phyloP scores from a whole-genome alignment of 2,113 vertebrate species.

The Smithornis capensis region DNA sequence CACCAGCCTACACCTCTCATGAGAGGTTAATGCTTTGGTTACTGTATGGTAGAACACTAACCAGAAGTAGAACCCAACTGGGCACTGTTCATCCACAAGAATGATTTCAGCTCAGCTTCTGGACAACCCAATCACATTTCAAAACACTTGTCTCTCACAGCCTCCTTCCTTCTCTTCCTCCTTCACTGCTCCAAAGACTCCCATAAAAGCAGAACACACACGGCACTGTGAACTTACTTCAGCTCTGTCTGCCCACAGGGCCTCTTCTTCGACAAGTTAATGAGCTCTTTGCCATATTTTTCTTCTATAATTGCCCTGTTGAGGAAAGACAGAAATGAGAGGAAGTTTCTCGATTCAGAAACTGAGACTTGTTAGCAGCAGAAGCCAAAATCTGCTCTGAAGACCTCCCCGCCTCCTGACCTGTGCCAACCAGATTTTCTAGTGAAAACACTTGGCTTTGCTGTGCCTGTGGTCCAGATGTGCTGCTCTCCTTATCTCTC shows the following conservation, averaged over 20 bases:
- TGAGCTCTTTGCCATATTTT: slow-evolving; percentile 92
- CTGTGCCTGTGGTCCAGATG: not conserved
- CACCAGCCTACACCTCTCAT: not conserved
- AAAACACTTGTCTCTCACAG: not conserved
- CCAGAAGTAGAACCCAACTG: not conserved
- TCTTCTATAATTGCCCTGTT: slow-evolving; percentile 90
- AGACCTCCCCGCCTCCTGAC: not conserved
- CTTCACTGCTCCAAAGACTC: not conserved
- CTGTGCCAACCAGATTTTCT: not conserved
- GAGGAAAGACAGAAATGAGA: slow-evolving; percentile 8
- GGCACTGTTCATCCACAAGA: not conserved
- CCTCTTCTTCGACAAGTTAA: slow-evolving; percentile 87
- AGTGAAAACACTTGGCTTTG: not conserved
- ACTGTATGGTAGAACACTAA: not conserved
- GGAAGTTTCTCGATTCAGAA: not conserved
- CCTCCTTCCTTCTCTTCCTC: not conserved
- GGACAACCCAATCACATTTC: not conserved
- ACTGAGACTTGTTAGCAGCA: not conserved
- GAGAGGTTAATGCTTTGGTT: not conserved
- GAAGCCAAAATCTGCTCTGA: not conserved
- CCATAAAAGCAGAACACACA: not conserved
- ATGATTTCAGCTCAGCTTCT: not conserved
- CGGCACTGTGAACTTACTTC: slow-evolving; percentile 81
- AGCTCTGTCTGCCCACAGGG: slow-evolving; percentile 91
- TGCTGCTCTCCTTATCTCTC: not conserved